These are phyloP conservation scores for Anthophora plumipes DNA, from an alignment of 2,888 invertebrate genomes.

Conservation along the genomic window DNA sequence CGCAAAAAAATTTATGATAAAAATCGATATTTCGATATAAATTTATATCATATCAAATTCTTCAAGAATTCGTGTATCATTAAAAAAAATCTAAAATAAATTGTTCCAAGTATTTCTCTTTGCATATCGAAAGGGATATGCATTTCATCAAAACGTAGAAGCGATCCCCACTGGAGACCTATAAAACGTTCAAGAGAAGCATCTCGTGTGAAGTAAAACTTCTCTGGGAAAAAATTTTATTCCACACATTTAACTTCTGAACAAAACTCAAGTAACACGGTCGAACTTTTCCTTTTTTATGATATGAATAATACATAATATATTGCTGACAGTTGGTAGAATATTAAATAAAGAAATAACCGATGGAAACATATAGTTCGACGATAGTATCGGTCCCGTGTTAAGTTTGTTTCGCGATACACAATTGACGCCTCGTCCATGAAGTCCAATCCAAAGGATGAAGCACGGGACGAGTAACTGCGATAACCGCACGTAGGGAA, in stretches of 20 bases:
- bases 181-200: neutral
- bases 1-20: no score
- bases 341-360: neutral
- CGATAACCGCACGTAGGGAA: slow-evolving; percentile 52
- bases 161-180: neutral
- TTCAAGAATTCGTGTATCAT: no score
- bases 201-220: no score
- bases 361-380: neutral
- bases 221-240: neutral
- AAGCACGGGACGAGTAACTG: slow-evolving; percentile 36
- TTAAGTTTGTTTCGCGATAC: slow-evolving; percentile 2
- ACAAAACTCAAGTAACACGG: neutral
- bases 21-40: no score
- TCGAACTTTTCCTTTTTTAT: neutral
- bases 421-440: slow-evolving; percentile 32
- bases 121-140: neutral
- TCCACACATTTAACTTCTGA: no score
- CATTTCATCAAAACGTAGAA: neutral
- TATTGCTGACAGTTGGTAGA: neutral
- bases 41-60: no score
- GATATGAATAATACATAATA: neutral
- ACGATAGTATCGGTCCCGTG: neutral
- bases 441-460: slow-evolving; percentile 32
- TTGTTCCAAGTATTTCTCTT: neutral
- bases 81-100: neutral